These are phyloP conservation scores for Diplodus puntazzo DNA, from an alignment of 2,797 vertebrate genomes.

Conservation along the genomic window DNA sequence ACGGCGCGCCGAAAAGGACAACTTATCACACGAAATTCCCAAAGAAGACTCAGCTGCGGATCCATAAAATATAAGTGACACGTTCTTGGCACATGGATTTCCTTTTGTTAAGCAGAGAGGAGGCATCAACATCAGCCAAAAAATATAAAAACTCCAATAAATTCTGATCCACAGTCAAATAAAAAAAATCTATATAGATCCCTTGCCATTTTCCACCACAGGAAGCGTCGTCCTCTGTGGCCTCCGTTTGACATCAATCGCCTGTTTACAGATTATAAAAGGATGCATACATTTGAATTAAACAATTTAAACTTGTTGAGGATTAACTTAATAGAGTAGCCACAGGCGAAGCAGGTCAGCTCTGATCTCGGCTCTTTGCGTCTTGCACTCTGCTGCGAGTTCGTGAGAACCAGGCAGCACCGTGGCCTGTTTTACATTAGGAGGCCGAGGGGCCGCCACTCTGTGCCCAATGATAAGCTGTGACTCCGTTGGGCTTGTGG, in stretches of 20 bases:
- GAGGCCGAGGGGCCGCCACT: conserved; percentile 67
- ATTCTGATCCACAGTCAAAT: conserved; percentile 33
- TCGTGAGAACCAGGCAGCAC: conserved; percentile 75
- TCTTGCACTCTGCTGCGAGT: conserved; percentile 46
- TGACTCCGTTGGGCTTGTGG: conserved; percentile 59
- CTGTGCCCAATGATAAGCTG: conserved; percentile 78
- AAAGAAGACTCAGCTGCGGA: conserved; percentile 55
- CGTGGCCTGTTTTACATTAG: conserved; percentile 84
- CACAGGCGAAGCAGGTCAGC: conserved; percentile 50
- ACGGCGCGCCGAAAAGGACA: conserved; percentile 22
- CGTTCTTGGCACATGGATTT: conserved; percentile 57
- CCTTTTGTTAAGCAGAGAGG: conserved; percentile 63
- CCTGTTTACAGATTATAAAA: conserved; percentile 46
- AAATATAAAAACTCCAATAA: conserved; percentile 29
- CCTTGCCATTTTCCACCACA: conserved; percentile 37
- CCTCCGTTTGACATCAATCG: conserved; percentile 41
- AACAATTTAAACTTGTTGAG: conserved; percentile 44
- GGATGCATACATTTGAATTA: conserved; percentile 28
- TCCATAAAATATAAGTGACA: conserved; percentile 65
- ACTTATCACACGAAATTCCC: conserved; percentile 57
- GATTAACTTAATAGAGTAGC: conserved; percentile 61
- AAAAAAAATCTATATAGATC: conserved; percentile 12
- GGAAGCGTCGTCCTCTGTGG: conserved; percentile 34
- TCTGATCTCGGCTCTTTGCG: conserved; percentile 57
- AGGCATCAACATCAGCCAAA: conserved; percentile 42